Evolutionary conservation across 2,797 vertebrate genomes (phyloP), one percentile per base, ranked within the genome.

Genomic region (Clarias laeviceps): DNA sequence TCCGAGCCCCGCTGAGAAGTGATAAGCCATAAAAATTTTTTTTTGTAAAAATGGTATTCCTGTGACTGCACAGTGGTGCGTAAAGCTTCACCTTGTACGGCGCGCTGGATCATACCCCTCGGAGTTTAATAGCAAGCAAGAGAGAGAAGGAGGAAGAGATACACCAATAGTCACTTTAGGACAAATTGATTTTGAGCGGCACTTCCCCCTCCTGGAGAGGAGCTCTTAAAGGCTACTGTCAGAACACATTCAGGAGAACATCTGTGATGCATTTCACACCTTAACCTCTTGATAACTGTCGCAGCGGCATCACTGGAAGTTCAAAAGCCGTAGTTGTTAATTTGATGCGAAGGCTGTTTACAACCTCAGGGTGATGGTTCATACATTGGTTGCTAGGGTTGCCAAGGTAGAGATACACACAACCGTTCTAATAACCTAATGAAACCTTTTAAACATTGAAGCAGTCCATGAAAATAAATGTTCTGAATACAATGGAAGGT

Each of bases 11-110:
- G 84, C 90, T 91, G 91, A 70, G 90, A 88, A 88, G 87, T 92
- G 93, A 94, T 94, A 94, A 93, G 91, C 91, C 90, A 87, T 92
- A 90, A 64, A 64, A 64, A n/a, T n/a, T n/a, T n/a, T n/a, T n/a
- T n/a, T n/a, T n/a, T n/a, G n/a, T n/a, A n/a, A n/a, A n/a, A 22
- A 91, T 0, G 77, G 92, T 93, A 93, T 94, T 93, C 92, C 92
- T 85, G 87, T 92, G 92, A 93, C 92, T 93, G 92, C 93, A 93
- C 94, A 93, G 92, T 81, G 85, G 92, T 91, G 93, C 93, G 92
- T 94, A 94, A 95, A 93, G 91, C 92, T 90, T 92, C 92, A 91
- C 88, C 88, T 88, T 72, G 82, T 87, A 92, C 88, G 82, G 68
- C 91, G 89, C 93, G 91, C 92, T 73, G 56, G 89, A 91, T 90